Evolutionary conservation across 2,113 vertebrate genomes (phyloP), one percentile per base, ranked within the genome.

Genomic region (Sus scrofa): DNA sequence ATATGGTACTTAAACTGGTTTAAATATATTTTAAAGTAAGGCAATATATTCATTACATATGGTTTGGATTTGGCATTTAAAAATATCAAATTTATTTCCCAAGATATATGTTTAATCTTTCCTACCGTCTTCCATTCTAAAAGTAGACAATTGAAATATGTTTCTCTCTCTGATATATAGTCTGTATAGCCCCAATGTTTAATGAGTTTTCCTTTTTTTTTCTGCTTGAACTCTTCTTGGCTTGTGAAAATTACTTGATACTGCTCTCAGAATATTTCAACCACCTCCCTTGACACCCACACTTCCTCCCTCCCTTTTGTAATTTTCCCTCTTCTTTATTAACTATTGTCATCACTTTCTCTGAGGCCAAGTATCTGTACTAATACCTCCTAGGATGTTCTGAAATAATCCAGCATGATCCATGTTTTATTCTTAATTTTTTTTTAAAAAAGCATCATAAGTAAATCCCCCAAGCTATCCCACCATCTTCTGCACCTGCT

Each of bases 101-200:
- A 58, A 65, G 73, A 92, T 84, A 77, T 7, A n/a, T 88, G 11
- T 70, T 97, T 96, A 84, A 90, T 97, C 71, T 87, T 95, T 96
- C 60, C 85, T 67, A 83, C 30, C 19, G 52, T 67, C 83, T 52
- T 90, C 32, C 37, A 44, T 96, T 60, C 85, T 94, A n/a, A 70
- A 94, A 65, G 16, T 3, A 96, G 90, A 96, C 52, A 44, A 87
- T 65, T 93, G 82, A 94, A 93, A 70, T 94, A 86, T 74, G 13
- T 79, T 90, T 88, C 6, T 78, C 34, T 77, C 50, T 73, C 63
- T 86, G 86, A 95, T 94, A 37, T 83, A 56, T 50, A 94, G 52
- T 18, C 18, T 92, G 8, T 34, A 32, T 96, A 54, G 22, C 6
- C n/a, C 26, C 37, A 18, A 1, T 77, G 12, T 56, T 96, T 79